Conservation (phyloP, 1,140 invertebrate genomes). For the Cherax quadricarinatus region DNA sequence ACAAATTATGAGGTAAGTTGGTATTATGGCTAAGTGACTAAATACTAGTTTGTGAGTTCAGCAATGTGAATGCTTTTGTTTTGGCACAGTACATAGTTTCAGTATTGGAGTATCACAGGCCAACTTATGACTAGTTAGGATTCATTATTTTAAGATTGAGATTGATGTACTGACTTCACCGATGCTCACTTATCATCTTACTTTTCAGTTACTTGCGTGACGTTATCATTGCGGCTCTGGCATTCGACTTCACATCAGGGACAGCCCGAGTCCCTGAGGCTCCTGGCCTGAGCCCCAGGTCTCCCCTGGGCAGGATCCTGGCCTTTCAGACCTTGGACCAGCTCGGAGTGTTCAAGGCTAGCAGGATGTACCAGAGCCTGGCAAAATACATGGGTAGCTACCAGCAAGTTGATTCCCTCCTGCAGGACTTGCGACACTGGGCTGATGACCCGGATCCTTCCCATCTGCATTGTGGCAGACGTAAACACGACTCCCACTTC, state of each 20-base stretch:
- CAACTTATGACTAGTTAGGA: too few species aligned
- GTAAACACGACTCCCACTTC: neutral
- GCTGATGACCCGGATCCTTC: neutral
- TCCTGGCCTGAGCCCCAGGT: conserved; percentile 23
- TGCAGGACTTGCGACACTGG: conserved; percentile 46
- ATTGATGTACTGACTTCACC: too few species aligned
- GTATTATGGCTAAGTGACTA: too few species aligned
- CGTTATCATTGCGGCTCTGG: conserved; percentile 53
- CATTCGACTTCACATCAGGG: conserved; percentile 15
- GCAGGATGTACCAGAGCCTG: conserved; percentile 12
- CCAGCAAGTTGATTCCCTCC: conserved; percentile 1
- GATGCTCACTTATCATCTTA: too few species aligned
- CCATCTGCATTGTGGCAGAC: neutral
- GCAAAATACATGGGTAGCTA: conserved; percentile 7
- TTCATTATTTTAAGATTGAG: too few species aligned
- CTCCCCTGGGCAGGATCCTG: conserved; percentile 48
- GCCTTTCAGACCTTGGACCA: conserved; percentile 46
- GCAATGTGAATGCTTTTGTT: too few species aligned
- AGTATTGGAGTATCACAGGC: too few species aligned
- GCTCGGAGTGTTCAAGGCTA: conserved; percentile 39
- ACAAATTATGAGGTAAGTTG: too few species aligned
- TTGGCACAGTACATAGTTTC: too few species aligned
- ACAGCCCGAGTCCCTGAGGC: neutral
- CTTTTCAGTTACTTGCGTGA: conserved; percentile 52
- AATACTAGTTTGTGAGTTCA: too few species aligned